Conservation (phyloP, 2,113 vertebrate species). For the Pimephales promelas region DNA sequence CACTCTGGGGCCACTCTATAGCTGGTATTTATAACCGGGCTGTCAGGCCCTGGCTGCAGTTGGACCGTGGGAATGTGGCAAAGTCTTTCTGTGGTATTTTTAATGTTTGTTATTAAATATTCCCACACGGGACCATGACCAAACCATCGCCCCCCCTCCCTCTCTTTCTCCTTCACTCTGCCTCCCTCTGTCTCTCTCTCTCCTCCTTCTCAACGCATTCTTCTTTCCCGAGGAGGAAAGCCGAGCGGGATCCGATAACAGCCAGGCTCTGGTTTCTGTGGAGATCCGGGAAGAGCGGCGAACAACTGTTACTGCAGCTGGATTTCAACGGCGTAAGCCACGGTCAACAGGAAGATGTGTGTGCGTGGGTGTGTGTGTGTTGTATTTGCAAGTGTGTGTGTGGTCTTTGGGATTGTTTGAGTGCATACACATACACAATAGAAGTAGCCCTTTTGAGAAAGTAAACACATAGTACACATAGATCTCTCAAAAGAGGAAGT, state of each 20-base stretch:
- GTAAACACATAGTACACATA: constrained; percentile 12
- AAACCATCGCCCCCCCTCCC: constrained; percentile 70
- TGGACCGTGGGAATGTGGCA: constrained; percentile 78
- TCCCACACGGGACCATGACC: constrained; percentile 77
- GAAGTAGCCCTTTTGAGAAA: background rate
- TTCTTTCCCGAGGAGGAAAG: constrained; percentile 48
- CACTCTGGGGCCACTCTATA: constrained; percentile 47
- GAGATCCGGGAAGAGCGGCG: constrained; percentile 50
- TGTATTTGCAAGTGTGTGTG: constrained; percentile 19
- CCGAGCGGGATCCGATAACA: constrained; percentile 47
- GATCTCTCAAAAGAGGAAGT: background rate
- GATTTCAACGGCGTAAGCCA: constrained; percentile 24
- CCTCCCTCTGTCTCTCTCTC: constrained; percentile 64
- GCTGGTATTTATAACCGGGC: constrained; percentile 57
- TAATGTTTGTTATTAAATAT: constrained; percentile 85
- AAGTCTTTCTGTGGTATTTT: constrained; percentile 82
- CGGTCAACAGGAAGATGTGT: constrained; percentile 40
- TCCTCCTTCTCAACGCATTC: constrained; percentile 34
- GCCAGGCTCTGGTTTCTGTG: constrained; percentile 49
- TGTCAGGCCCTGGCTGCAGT: constrained; percentile 64
- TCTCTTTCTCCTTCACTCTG: constrained; percentile 36
- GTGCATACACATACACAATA: constrained; percentile 17
- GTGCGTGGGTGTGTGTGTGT: constrained; percentile 4
- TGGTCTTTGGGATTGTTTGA: constrained; percentile 8
- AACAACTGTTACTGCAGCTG: constrained; percentile 57